Evolutionary conservation across 2,888 invertebrate species (phyloP).

Genomic region (Heteromyza rotundicornis): DNA sequence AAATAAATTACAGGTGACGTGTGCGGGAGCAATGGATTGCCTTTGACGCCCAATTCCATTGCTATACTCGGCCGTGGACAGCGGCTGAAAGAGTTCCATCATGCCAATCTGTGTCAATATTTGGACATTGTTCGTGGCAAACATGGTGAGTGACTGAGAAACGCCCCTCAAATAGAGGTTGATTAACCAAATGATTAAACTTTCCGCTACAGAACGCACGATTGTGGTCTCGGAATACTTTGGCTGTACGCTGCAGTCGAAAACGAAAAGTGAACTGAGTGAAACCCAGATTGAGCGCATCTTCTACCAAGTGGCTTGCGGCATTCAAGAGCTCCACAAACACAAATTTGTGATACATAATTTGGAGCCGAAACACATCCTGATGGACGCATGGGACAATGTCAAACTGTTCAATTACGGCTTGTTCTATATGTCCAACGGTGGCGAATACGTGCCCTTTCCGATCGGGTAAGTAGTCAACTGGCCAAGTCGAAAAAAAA

Average conservation of each 20-base stretch:
- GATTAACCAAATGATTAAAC: not conserved
- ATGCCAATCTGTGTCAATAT: conserved; percentile 86
- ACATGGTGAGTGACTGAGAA: conserved; percentile 73
- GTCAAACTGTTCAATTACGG: conserved; percentile 93
- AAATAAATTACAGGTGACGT: no score
- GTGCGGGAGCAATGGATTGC: conserved; percentile 95
- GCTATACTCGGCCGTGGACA: conserved; percentile 91
- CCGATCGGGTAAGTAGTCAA: conserved; percentile 76
- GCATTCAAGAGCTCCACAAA: conserved; percentile 74
- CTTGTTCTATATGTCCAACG: conserved; percentile 88
- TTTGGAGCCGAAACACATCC: conserved; percentile 81
- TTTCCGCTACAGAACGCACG: conserved; percentile 70
- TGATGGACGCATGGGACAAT: conserved; percentile 73
- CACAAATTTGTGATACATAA: conserved; percentile 80
- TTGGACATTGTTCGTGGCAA: conserved; percentile 91
- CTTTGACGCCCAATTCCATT: conserved; percentile 95
- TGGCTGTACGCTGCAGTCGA: conserved; percentile 71
- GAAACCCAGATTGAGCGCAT: conserved; percentile 68
- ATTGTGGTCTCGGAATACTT: conserved; percentile 83
- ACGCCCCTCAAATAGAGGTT: not conserved
- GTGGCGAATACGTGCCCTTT: conserved; percentile 86
- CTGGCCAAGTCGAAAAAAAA: not conserved
- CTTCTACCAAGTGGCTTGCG: conserved; percentile 76
- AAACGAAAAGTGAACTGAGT: conserved; percentile 59
- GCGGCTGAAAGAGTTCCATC: conserved; percentile 76